These are phyloP conservation scores for Ectemnius lituratus DNA, from an alignment of 2,888 invertebrate species.

Conservation along the genomic window DNA sequence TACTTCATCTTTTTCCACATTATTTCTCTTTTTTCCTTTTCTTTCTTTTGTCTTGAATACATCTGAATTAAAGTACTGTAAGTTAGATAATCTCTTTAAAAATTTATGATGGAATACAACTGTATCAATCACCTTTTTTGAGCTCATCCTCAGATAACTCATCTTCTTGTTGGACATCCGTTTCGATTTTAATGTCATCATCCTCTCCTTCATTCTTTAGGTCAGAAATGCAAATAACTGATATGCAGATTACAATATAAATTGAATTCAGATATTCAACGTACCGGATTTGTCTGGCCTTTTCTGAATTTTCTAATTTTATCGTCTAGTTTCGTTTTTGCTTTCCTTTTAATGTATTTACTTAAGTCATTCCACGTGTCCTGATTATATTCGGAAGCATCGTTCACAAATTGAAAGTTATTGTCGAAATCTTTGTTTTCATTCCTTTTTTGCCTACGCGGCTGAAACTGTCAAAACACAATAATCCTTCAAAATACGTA, in stretches of 20 bases:
- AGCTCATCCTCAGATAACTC: constrained; percentile 67
- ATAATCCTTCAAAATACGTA: too few species aligned
- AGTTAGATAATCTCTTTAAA: neutral
- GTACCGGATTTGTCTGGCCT: constrained; percentile 79
- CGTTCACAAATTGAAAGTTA: constrained; percentile 89
- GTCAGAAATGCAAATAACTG: constrained; percentile 1
- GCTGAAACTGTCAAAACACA: constrained; percentile 84
- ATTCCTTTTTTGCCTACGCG: constrained; percentile 86
- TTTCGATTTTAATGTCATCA: constrained; percentile 81
- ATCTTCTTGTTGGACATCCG: constrained; percentile 79
- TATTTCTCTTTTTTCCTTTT: constrained; percentile 75
- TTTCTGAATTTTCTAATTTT: constrained; percentile 84
- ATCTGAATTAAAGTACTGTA: constrained; percentile 59
- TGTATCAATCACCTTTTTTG: constrained; percentile 67
- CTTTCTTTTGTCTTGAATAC: constrained; percentile 71
- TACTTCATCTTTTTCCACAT: constrained; percentile 78
- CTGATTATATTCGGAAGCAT: constrained; percentile 88
- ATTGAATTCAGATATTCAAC: constrained; percentile 53
- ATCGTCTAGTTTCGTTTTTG: constrained; percentile 89
- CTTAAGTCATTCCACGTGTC: constrained; percentile 90
- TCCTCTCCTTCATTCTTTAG: constrained; percentile 78
- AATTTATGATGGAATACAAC: constrained; percentile 6
- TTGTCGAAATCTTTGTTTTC: constrained; percentile 87
- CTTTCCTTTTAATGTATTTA: constrained; percentile 89
- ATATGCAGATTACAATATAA: neutral